Base-by-base conservation (phyloP, 2,888 invertebrate genomes). In the Agonum fuliginosum region DNA sequence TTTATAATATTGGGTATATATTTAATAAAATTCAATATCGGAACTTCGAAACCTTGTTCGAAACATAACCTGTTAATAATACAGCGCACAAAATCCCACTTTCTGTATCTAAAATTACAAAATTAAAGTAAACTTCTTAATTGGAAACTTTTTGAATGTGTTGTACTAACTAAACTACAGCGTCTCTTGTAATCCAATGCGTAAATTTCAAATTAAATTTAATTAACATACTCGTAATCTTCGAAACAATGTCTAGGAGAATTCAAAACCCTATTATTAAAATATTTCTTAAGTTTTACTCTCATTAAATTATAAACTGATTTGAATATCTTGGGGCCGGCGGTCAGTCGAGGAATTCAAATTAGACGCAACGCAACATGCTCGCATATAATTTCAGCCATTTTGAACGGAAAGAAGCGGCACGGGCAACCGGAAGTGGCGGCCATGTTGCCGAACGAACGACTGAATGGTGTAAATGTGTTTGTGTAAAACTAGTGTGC, bases 191-290 rank as follows among this genome's bases (percentile, higher is more conserved):
- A 14, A 41, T 41, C 41, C 12, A 67, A 67, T 67, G 72, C 54
- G 72, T 72, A 72, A 72, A 72, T 72, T 54, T 72, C 54, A 72
- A 72, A 72, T 72, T 72, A 72, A 72, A 72, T 72, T 72, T 72
- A 72, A 72, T 72, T 72, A 72, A 72, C 54, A 37, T 72, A 72
- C 41, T 67, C 43, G 41, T 41, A 67, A 67, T 67, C 67, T 67
- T 27, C 73, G 58, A 62, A 73, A 73, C 73, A 73, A 73, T 73
- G 73, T 62, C 62, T 43, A 24, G 20, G 43, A 62, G 73, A 73
- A 73, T 73, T 37, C 73, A 43, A 73, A 41, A 73, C 58, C 43
- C 73, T 62, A 27, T 73, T 73, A 73, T 73, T 73, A 73, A 73
- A 73, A 73, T 73, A 73, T 73, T 73, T 73, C 73, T 73, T 73